Percentiles rank a stretch among this genome's conserved stretches.
Evolutionary conservation across 2,113 vertebrate genomes (phyloP).

Genomic region (Pollachius pollachius): DNA sequence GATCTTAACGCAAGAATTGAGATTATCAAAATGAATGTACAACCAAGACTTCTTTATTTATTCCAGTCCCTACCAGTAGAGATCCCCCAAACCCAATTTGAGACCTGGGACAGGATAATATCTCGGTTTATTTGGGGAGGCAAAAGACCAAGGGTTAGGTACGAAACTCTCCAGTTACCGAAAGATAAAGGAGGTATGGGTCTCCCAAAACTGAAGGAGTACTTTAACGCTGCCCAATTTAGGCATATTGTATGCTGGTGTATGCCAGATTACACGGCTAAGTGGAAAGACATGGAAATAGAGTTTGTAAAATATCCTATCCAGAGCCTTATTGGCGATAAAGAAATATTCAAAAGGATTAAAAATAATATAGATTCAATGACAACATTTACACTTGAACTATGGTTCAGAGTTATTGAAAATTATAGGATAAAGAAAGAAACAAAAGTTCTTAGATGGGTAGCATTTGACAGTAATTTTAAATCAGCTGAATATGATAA

Average conservation of each 20-base stretch:
- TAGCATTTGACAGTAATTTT: constrained; percentile 1
- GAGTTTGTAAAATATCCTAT: neutral
- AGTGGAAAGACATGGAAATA: neutral
- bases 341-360: neutral
- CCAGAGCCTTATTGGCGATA: neutral
- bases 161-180: constrained; percentile 1
- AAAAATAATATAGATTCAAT: neutral
- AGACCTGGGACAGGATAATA: neutral
- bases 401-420: neutral
- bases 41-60: neutral
- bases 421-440: neutral
- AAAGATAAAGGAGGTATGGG: neutral
- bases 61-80: constrained; percentile 10
- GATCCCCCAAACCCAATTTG: neutral
- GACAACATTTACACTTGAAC: neutral
- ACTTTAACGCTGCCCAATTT: neutral
- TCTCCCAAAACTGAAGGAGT: neutral
- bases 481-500: neutral
- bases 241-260: neutral
- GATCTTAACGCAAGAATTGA: constrained; percentile 7
- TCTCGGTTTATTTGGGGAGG: too few relatives aligned
- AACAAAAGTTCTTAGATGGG: neutral
- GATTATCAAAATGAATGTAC: neutral
- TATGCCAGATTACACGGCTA: neutral
- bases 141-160: neutral